These are phyloP conservation scores for Chesias legatella DNA, from an alignment of 2,888 invertebrate genomes.

Conservation along the genomic window DNA sequence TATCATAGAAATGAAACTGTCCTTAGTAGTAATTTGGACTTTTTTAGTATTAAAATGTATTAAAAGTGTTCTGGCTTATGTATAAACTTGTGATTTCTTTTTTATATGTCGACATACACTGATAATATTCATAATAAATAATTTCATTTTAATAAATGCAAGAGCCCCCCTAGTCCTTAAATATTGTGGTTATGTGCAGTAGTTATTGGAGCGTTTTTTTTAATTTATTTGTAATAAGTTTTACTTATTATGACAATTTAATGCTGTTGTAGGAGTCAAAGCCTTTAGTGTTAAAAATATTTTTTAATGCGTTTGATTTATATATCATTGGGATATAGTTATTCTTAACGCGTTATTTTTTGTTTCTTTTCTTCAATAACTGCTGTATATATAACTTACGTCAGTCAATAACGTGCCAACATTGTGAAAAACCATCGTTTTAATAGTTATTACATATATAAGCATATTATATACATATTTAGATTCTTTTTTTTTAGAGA, in stretches of 20 bases:
- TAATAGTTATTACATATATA: slow-evolving; percentile 74
- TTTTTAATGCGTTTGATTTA: slow-evolving; percentile 60
- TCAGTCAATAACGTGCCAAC: slow-evolving; percentile 72
- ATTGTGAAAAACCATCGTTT: slow-evolving; percentile 63
- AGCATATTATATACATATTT: slow-evolving; percentile 48
- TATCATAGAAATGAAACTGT: too few species aligned
- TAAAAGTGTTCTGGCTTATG: slow-evolving; percentile 12
- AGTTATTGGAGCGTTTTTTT: not conserved
- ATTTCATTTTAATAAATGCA: too few species aligned
- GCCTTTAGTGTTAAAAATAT: slow-evolving; percentile 16
- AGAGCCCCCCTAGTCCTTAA: too few species aligned
- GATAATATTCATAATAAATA: too few species aligned
- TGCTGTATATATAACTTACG: slow-evolving; percentile 44
- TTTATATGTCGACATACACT: too few species aligned
- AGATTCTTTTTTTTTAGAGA: slow-evolving; percentile 37
- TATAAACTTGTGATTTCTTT: not conserved
- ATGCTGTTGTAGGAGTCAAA: too few species aligned
- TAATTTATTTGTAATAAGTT: not conserved
- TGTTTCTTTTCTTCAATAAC: slow-evolving; percentile 24
- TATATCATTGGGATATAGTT: slow-evolving; percentile 67
- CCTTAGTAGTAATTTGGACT: too few species aligned
- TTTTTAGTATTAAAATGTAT: slow-evolving; percentile 7
- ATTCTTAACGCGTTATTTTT: slow-evolving; percentile 48
- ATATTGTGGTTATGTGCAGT: too few species aligned
- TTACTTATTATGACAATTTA: too few species aligned